Conservation (phyloP, 2,888 invertebrate genomes). For the Dynastes hyllus region DNA sequence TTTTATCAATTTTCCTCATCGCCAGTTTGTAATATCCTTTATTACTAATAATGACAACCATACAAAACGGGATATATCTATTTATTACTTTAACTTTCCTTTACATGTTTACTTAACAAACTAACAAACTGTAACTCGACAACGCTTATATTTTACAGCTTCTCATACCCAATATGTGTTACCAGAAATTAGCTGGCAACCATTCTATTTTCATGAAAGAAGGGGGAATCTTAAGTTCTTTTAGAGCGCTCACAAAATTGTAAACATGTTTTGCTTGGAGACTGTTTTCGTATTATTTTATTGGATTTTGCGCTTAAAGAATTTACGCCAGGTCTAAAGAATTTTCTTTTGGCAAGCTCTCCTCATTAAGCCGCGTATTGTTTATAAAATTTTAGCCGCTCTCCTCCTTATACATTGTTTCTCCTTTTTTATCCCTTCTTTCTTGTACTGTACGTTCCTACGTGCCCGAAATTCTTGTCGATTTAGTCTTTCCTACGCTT, state of each 20-base stretch:
- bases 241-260: not conserved
- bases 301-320: not conserved
- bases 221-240: no score
- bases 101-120: no score
- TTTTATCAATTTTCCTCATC: no score
- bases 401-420: conserved; percentile 3
- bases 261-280: conserved; percentile 8
- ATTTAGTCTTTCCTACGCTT: not conserved
- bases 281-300: not conserved
- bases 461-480: not conserved
- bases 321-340: not conserved
- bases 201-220: no score
- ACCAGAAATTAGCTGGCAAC: no score
- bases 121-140: no score
- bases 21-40: no score
- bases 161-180: no score
- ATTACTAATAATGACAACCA: no score
- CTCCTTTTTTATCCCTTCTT: not conserved
- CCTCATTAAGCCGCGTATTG: not conserved
- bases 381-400: not conserved
- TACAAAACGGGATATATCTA: no score
- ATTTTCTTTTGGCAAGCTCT: not conserved
- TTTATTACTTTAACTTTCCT: no score
- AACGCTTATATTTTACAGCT: no score
- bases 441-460: not conserved